These are phyloP conservation scores for Nesometra sesokonis DNA, from an alignment of 35 echinoderm and acorn worm genomes.

Conservation along the genomic window DNA sequence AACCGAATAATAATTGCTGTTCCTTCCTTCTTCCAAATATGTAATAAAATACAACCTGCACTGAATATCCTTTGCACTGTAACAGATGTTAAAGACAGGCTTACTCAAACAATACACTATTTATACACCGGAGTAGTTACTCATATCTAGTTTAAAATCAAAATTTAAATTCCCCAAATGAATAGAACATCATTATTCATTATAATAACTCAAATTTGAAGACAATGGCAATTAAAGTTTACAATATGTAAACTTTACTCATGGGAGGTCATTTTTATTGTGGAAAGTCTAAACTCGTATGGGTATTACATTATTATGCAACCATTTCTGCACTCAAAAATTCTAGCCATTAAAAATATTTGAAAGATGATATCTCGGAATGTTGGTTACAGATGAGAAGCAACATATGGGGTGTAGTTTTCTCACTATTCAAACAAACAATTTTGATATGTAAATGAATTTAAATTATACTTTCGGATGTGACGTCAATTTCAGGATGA, in stretches of 20 bases:
- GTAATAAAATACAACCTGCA: too few species aligned
- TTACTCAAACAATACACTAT: not conserved
- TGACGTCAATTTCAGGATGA: too few species aligned
- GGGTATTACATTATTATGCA: not conserved
- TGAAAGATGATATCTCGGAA: not conserved
- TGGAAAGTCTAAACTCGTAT: not conserved
- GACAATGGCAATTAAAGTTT: not conserved
- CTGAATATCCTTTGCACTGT: too few species aligned
- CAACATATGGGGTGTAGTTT: not conserved
- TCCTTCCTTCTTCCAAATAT: too few species aligned
- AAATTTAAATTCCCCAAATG: not conserved
- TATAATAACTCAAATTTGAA: not conserved
- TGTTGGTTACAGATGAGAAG: not conserved
- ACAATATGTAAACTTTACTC: not conserved
- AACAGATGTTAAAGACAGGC: not conserved
- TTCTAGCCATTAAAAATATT: not conserved
- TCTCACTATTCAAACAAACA: not conserved
- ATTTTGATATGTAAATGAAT: not conserved
- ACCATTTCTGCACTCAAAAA: not conserved
- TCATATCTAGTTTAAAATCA: not conserved
- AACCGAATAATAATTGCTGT: too few species aligned
- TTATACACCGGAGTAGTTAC: not conserved
- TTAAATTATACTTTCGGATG: too few species aligned
- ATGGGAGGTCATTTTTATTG: not conserved
- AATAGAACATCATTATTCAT: not conserved